Evolutionary conservation across 1,140 invertebrate species (phyloP), one percentile per base, ranked within the genome.

Genomic region (Ips typographus): DNA sequence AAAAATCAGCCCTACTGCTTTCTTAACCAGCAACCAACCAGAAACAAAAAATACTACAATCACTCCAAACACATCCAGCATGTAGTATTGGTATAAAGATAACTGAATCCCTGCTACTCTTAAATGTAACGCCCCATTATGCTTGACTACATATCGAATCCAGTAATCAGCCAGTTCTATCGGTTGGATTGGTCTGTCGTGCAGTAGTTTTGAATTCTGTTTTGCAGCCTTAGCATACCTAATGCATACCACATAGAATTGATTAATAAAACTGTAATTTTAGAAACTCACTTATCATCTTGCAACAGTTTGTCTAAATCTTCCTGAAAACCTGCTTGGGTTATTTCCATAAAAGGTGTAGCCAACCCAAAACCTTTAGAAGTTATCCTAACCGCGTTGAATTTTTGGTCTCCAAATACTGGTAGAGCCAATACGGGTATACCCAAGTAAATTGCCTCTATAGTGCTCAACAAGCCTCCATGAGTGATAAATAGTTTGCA

Each of bases 71-170:
- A 75, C 69, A 78, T 80, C 72, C 0, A 85, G 22, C 52, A 85
- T 72, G n/a, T 76, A 66, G 38, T 80, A 62, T 73, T 85, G 77
- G 77, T 82, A 85, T 81, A 83, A 84, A 0, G 74, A 75, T 53
- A 90, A 73, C 72, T 89, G 83, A 61, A 86, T 82, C 0, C 84
- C 85, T 1, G 86, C 83, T 4, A 85, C 83, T 72, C 85, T 83
- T 6, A 89, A 77, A 78, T 89, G 87, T 63, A 83, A 83, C 2
- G 87, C 87, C 0, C 88, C 88, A 73, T 86, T 87, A 73, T 90
- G 87, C 64, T 86, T 82, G 2, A 89, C 81, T 0, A 90, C 87
- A 70, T 90, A 89, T 78, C 89, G 87, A 0, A 86, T 87, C 88
- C 88, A 90, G 74, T 88, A 90, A n/a, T 88, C 81, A 0, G 87